These are phyloP conservation scores for Pocillopora meandrina DNA, from an alignment of 92 coral and sea anemone genomes.

Conservation along the genomic window DNA sequence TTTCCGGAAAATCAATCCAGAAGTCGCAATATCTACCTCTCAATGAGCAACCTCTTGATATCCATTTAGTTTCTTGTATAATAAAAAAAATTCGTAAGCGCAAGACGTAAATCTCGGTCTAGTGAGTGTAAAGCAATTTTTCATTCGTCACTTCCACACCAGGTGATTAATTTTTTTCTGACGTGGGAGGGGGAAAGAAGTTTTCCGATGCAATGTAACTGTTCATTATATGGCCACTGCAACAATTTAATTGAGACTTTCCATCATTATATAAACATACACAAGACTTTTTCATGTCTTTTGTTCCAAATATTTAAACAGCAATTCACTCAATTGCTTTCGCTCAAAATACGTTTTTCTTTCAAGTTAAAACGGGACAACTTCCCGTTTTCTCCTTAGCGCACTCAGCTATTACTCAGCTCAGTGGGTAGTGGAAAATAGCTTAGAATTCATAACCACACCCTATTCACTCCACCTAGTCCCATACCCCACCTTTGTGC, in stretches of 20 bases:
- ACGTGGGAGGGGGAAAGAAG: constrained; percentile 7
- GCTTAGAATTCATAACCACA: too few species aligned
- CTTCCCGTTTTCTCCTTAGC: not conserved
- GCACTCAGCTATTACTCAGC: not conserved
- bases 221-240: not conserved
- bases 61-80: too few species aligned
- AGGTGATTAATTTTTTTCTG: constrained; percentile 19
- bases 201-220: not conserved
- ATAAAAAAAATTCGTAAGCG: not conserved
- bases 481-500: not conserved
- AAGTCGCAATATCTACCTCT: not conserved
- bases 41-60: constrained; percentile 29
- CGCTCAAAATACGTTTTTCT: constrained; percentile 34
- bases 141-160: constrained; percentile 20
- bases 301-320: constrained; percentile 31
- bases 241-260: too few species aligned
- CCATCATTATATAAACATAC: too few species aligned
- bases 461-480: not conserved
- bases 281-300: constrained; percentile 14
- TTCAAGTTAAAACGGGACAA: constrained; percentile 24
- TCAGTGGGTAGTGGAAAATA: not conserved
- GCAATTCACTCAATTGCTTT: constrained; percentile 24
- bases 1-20: constrained; percentile 26
- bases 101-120: constrained; percentile 24
- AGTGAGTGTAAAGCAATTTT: not conserved